Conservation (phyloP, 1,140 invertebrate species). For the Dryas iulia region DNA sequence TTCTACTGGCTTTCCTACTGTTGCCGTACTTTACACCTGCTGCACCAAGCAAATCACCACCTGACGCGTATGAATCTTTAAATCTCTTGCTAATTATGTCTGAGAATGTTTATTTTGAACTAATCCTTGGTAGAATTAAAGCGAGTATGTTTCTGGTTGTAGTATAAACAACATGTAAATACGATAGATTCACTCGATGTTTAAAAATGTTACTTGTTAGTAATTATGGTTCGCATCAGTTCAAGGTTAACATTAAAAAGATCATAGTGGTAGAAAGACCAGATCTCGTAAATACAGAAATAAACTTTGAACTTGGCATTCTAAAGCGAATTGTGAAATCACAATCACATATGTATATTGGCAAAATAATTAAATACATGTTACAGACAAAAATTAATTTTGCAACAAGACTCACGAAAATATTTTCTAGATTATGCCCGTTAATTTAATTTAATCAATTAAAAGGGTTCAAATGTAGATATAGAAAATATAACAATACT, state of each 20-base stretch:
- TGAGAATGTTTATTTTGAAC: background rate
- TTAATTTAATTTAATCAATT: too few species aligned
- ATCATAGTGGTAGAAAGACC: constrained; percentile 1
- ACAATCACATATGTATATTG: background rate
- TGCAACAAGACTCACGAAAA: too few species aligned
- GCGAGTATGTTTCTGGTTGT: background rate
- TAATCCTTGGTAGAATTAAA: background rate
- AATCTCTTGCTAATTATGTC: background rate
- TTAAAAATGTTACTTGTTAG: background rate
- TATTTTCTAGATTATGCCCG: too few species aligned
- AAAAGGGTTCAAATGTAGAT: too few species aligned
- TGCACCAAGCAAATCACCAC: constrained; percentile 36
- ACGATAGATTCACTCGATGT: background rate
- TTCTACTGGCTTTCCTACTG: constrained; percentile 49
- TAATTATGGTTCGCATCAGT: background rate
- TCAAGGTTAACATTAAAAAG: background rate
- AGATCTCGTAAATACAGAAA: constrained; percentile 25
- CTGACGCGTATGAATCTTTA: constrained; percentile 48
- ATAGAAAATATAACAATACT: too few species aligned
- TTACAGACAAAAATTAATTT: background rate
- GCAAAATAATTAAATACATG: background rate
- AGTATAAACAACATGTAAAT: background rate
- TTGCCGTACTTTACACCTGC: constrained; percentile 56
- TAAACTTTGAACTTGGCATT: constrained; percentile 26
- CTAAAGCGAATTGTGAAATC: background rate